phyloP scores from a whole-genome alignment of 64 coral and sea anemone species.

The Stylophora pistillata region DNA sequence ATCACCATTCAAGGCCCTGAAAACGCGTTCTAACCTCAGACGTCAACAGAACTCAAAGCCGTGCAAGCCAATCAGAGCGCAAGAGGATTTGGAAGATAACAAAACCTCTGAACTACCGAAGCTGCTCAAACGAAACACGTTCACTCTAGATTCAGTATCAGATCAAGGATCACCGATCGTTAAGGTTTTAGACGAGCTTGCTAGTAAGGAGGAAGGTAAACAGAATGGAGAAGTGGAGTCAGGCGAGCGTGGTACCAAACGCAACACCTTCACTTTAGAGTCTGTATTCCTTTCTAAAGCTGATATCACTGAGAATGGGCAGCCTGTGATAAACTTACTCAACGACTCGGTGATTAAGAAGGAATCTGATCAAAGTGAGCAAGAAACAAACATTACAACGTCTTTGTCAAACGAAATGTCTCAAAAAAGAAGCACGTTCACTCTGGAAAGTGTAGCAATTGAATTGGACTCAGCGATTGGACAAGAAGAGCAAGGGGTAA shows the following conservation, averaged over 20 bases:
- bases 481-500: background rate
- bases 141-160: conserved; percentile 16
- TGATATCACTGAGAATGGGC: conserved; percentile 15
- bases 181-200: background rate
- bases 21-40: background rate
- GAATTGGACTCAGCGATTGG: conserved; percentile 5
- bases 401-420: background rate
- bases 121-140: conserved; percentile 7
- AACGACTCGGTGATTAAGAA: conserved; percentile 31
- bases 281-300: conserved; percentile 44
- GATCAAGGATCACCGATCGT: background rate
- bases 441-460: conserved; percentile 12
- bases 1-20: conserved; percentile 19
- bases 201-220: background rate
- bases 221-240: background rate
- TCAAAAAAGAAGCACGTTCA: conserved; percentile 15
- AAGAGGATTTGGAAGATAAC: background rate
- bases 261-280: conserved; percentile 49
- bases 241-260: conserved; percentile 11
- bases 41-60: conserved; percentile 7
- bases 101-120: background rate
- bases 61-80: background rate
- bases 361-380: background rate
- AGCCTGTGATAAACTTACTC: conserved; percentile 36
- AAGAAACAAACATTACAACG: background rate